phyloP scores from a whole-genome alignment of 2,797 vertebrate genomes.

The Sebastes oblongus region DNA sequence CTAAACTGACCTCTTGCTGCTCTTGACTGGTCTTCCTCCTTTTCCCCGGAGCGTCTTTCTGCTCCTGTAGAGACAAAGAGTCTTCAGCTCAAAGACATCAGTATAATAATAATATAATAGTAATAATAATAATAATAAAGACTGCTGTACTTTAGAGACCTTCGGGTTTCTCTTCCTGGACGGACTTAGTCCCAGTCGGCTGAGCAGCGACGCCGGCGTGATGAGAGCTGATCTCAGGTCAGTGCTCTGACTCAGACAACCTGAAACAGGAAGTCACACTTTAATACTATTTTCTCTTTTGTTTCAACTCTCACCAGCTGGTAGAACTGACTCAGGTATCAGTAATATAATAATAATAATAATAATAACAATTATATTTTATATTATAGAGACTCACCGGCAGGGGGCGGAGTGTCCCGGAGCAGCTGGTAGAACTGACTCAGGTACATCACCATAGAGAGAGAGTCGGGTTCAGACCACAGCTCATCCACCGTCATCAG shows the following conservation, averaged over 20 bases:
- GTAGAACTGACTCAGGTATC: no score
- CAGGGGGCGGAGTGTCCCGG: constrained; percentile 83
- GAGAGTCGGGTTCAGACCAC: constrained; percentile 89
- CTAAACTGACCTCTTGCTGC: constrained; percentile 1
- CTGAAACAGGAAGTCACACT: constrained; percentile 65
- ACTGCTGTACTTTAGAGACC: constrained; percentile 15
- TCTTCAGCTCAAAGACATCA: not conserved
- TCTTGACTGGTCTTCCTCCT: not conserved
- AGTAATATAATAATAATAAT: no score
- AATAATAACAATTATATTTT: no score
- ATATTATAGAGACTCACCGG: constrained; percentile 75
- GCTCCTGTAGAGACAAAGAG: not conserved
- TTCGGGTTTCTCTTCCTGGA: constrained; percentile 91
- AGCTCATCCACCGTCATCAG: constrained; percentile 96
- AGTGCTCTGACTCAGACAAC: constrained; percentile 78
- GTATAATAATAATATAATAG: no score
- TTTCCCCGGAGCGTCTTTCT: not conserved
- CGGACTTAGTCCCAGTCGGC: constrained; percentile 89
- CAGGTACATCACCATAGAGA: constrained; percentile 98
- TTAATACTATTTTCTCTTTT: no score
- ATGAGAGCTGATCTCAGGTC: constrained; percentile 87
- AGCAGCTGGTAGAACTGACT: constrained; percentile 96
- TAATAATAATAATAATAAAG: no score
- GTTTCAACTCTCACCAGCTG: no score
- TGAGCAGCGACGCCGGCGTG: constrained; percentile 90